These are phyloP conservation scores for Heliconius erato DNA, from an alignment of 2,888 invertebrate species.

Conservation along the genomic window DNA sequence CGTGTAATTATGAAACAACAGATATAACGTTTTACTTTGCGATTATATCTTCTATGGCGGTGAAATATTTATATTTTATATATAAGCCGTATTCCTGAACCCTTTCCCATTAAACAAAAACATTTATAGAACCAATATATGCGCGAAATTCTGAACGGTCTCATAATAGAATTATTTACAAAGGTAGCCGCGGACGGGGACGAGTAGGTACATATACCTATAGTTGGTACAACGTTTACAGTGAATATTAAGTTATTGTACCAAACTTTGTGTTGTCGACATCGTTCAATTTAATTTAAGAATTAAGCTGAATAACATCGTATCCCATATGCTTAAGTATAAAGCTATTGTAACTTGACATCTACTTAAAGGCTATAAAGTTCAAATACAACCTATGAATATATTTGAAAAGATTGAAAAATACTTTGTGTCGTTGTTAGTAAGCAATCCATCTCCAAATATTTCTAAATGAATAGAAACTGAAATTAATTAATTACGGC, in stretches of 20 bases:
- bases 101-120: slow-evolving; percentile 26
- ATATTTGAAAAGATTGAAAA: too few relatives aligned
- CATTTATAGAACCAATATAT: slow-evolving; percentile 25
- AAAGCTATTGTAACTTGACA: background rate
- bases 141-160: slow-evolving; percentile 16
- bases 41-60: background rate
- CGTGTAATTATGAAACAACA: background rate
- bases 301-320: background rate
- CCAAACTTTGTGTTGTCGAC: background rate
- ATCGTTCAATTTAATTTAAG: background rate
- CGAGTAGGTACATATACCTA: background rate
- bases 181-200: background rate
- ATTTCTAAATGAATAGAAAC: too few relatives aligned
- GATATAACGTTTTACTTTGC: slow-evolving; percentile 10
- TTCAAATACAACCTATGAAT: too few relatives aligned
- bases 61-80: slow-evolving; percentile 9
- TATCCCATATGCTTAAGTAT: background rate
- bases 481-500: too few relatives aligned
- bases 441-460: too few relatives aligned
- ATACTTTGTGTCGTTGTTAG: too few relatives aligned
- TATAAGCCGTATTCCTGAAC: slow-evolving; percentile 10
- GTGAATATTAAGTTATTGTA: background rate
- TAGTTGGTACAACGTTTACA: background rate
- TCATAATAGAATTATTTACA: slow-evolving; percentile 6
- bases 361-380: too few relatives aligned